Base-by-base conservation (phyloP, 1,140 invertebrate species). In the Chymomyza costata region DNA sequence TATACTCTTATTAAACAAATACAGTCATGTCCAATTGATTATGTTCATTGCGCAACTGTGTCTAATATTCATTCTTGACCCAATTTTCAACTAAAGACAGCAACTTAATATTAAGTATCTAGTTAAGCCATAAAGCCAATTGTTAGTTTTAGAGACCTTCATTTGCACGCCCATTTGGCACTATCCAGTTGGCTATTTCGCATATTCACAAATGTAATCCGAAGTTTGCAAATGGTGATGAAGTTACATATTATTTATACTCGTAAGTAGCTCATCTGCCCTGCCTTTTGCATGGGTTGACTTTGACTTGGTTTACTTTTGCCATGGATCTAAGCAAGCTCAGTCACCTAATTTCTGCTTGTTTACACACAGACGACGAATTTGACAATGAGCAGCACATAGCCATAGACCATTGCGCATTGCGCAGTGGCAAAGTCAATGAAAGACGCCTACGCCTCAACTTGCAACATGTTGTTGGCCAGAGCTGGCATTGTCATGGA, bases 291-390 rank as follows among this genome's bases (percentile, higher is more conserved):
- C 38, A 45, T 25, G 14, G 11, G 18, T 35, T 63, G 52, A 71
- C 62, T 78, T 78, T 76, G 71, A 67, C 71, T 78, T 66, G 57
- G 71, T 64, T 78, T 76, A 66, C 53, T 66, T 71, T 65, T 21
- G 30, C 5, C 18, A 39, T 30, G 5, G n/a, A n/a, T n/a, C n/a
- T n/a, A n/a, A n/a, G 40, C 18, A 16, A 31, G 46, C n/a, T 16
- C 17, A 61, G 71, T 63, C 71, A 66, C 66, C 71, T 71, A 71
- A 78, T 76, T 78, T 78, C 37, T 15, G 48, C 66, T 78, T 71
- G 73, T 76, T 78, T 66, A 47, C 66, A 46, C 54, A 41, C n/a
- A n/a, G n/a, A n/a, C n/a, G 21, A 56, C 66, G 63, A 71, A 80
- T 76, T 76, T 76, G 71, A 76, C 71, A 76, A 76, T 76, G 73